Evolutionary conservation across 2,888 invertebrate genomes (phyloP).

Genomic region (Oscheius sp.): DNA sequence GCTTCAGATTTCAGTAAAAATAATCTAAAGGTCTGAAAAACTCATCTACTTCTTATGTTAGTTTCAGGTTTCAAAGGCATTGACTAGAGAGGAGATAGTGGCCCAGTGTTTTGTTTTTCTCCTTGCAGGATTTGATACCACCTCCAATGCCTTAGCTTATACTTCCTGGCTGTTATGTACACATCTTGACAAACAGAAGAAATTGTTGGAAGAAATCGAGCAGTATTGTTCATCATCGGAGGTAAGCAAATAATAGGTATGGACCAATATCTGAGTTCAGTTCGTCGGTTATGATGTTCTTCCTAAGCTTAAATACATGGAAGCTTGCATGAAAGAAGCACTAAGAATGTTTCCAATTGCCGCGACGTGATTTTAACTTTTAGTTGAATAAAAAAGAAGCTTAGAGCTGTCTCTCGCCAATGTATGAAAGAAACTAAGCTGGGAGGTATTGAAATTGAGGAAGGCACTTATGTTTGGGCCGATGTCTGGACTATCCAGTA

Average conservation of each 20-base stretch:
- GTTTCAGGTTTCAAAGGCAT: slow-evolving; percentile 45
- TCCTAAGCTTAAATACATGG: slow-evolving; percentile 53
- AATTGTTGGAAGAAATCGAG: slow-evolving; percentile 53
- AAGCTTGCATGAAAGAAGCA: slow-evolving; percentile 61
- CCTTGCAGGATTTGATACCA: slow-evolving; percentile 72
- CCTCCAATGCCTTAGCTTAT: slow-evolving; percentile 73
- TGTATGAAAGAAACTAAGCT: slow-evolving; percentile 55
- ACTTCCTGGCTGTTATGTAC: slow-evolving; percentile 72
- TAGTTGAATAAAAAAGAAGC: neutral
- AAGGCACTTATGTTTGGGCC: slow-evolving; percentile 54
- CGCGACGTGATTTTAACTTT: slow-evolving; percentile 45
- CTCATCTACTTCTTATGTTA: too few species aligned
- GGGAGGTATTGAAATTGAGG: slow-evolving; percentile 49
- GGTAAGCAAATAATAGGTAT: too few species aligned
- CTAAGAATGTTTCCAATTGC: slow-evolving; percentile 61
- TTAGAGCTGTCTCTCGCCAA: slow-evolving; percentile 51
- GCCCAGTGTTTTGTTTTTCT: slow-evolving; percentile 59
- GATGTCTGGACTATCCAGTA: slow-evolving; percentile 61
- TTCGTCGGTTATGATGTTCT: slow-evolving; percentile 55
- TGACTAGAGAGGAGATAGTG: slow-evolving; percentile 57
- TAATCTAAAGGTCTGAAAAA: slow-evolving; percentile 15
- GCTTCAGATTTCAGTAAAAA: slow-evolving; percentile 14
- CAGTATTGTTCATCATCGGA: slow-evolving; percentile 39
- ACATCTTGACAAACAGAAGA: slow-evolving; percentile 40
- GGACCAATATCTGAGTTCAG: slow-evolving; percentile 18